These are phyloP conservation scores for Eupithecia inturbata DNA, from an alignment of 2,888 invertebrate genomes.

Conservation along the genomic window DNA sequence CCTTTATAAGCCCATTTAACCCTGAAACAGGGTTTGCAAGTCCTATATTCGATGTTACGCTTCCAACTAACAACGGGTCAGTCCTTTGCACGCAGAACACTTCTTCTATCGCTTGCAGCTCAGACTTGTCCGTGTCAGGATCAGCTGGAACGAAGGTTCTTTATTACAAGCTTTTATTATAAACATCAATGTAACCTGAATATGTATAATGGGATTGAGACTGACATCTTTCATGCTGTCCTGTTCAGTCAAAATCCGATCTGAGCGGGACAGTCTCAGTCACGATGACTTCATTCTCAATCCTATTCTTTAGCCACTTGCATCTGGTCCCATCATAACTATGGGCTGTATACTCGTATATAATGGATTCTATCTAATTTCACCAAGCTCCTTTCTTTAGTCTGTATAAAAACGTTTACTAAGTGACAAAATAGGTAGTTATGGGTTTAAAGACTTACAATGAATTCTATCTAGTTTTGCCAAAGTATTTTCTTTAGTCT, in stretches of 20 bases:
- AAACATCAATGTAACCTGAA: neutral
- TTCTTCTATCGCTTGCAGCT: constrained; percentile 85
- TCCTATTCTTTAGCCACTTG: neutral
- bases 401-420: neutral
- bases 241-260: too few species aligned
- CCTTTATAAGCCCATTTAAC: constrained; percentile 85
- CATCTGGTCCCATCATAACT: too few species aligned
- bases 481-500: neutral
- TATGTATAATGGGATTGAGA: too few species aligned
- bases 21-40: constrained; percentile 75
- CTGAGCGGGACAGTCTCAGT: too few species aligned
- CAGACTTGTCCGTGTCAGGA: constrained; percentile 85
- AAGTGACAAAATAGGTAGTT: too few species aligned
- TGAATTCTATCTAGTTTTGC: neutral
- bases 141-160: constrained; percentile 59
- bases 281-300: too few species aligned
- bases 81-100: constrained; percentile 82
- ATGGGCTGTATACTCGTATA: neutral
- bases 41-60: constrained; percentile 79
- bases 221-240: too few species aligned
- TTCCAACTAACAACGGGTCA: constrained; percentile 84
- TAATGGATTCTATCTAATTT: neutral
- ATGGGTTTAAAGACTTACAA: neutral
- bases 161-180: neutral
- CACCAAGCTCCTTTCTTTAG: neutral